These are phyloP conservation scores for Halichoerus grypus DNA, from an alignment of 2,113 vertebrate genomes.

Conservation along the genomic window DNA sequence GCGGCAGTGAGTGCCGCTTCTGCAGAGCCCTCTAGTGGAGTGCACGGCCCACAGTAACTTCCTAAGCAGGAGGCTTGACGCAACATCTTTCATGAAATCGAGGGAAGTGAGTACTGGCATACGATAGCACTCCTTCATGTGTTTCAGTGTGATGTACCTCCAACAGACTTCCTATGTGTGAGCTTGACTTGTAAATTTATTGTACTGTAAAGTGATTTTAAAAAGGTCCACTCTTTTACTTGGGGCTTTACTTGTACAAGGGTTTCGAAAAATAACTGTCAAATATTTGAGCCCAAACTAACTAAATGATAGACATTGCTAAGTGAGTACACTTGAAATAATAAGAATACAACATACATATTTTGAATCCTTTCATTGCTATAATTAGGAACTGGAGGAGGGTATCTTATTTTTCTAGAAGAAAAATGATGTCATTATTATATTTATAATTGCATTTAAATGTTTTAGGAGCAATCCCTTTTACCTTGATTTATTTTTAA, in stretches of 20 bases:
- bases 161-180: not conserved
- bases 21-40: constrained; percentile 78
- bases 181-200: constrained; percentile 12
- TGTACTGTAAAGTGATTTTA: not conserved
- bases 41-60: not conserved
- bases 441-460: not conserved
- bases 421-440: not conserved
- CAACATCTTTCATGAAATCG: not conserved
- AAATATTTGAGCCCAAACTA: not conserved
- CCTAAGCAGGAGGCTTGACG: not conserved
- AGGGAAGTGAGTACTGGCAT: not conserved
- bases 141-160: not conserved
- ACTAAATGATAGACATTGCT: not conserved
- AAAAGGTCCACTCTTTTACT: not conserved
- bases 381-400: not conserved
- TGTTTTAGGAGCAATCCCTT: not conserved
- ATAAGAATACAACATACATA: not conserved
- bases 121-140: not conserved
- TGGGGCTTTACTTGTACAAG: not conserved
- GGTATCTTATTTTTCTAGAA: not conserved
- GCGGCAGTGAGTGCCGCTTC: constrained; percentile 27
- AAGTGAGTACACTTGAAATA: not conserved
- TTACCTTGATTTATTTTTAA: not conserved
- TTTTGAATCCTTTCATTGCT: not conserved
- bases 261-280: not conserved